These are phyloP conservation scores for Diabrotica balteata DNA, from an alignment of 2,888 invertebrate genomes.

Conservation along the genomic window DNA sequence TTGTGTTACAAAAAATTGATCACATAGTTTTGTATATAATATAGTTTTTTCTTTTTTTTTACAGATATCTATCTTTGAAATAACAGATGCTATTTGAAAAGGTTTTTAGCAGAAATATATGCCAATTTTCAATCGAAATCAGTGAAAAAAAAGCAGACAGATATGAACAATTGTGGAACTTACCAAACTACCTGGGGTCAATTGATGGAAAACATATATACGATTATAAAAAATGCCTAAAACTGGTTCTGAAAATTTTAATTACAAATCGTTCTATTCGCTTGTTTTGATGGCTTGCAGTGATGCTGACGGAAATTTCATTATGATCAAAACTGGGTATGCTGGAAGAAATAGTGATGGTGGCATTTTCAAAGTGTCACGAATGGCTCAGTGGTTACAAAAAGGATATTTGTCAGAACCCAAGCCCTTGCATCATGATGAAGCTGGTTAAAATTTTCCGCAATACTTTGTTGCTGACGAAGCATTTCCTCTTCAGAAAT, in stretches of 20 bases:
- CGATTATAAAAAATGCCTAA: slow-evolving; percentile 1
- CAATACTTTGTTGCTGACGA: background rate
- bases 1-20: slow-evolving; percentile 2
- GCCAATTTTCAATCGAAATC: background rate
- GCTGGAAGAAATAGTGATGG: no score
- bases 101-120: background rate
- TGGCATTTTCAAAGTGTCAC: background rate
- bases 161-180: slow-evolving; percentile 4
- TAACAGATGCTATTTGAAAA: background rate
- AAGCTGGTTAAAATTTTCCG: background rate
- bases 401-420: background rate
- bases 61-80: slow-evolving; percentile 4
- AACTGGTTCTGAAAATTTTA: slow-evolving; percentile 2
- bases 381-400: background rate
- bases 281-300: background rate
- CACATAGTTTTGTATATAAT: background rate
- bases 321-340: no score
- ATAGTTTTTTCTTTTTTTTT: background rate
- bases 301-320: no score
- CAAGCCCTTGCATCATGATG: background rate
- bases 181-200: no score
- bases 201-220: no score
- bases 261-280: slow-evolving; percentile 3
- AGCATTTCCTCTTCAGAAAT: background rate
- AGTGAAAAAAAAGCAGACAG: slow-evolving; percentile 4